Percentiles rank a stretch among this genome's conserved stretches.
Conservation (phyloP, 2,113 vertebrate species). For the Aspiorhynchus laticeps region DNA sequence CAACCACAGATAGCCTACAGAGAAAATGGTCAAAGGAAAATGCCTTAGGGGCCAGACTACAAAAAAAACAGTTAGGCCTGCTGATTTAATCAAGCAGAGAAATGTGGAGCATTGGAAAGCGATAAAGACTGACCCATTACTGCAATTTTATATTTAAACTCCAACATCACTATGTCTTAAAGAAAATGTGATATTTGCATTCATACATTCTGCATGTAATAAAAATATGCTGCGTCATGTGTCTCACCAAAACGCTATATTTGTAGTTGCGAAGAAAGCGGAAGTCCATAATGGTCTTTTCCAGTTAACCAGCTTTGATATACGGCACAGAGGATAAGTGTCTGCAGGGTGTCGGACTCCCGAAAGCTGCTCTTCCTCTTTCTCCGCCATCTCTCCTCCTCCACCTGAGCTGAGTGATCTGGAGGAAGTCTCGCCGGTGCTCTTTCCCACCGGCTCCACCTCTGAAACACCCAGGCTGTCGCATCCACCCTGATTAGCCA, state of each 20-base stretch:
- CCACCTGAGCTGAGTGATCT: slow-evolving; percentile 33
- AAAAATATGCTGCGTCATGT: slow-evolving; percentile 63
- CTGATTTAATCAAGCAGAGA: neutral
- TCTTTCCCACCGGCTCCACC: slow-evolving; percentile 3
- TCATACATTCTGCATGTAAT: neutral
- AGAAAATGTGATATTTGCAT: neutral
- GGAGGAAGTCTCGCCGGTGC: slow-evolving; percentile 9
- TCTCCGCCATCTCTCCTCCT: slow-evolving; percentile 44
- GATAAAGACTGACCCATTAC: neutral
- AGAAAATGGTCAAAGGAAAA: neutral
- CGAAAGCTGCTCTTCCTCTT: slow-evolving; percentile 14
- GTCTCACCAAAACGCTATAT: slow-evolving; percentile 83
- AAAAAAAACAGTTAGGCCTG: slow-evolving; percentile 10
- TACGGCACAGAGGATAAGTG: neutral
- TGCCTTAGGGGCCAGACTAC: neutral
- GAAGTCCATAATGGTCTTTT: slow-evolving; percentile 78
- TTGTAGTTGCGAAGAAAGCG: slow-evolving; percentile 80
- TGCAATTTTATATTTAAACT: neutral
- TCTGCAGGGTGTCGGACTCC: slow-evolving; percentile 21
- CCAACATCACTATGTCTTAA: neutral
- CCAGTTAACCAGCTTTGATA: slow-evolving; percentile 76
- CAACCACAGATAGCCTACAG: neutral
- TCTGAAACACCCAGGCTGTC: slow-evolving; percentile 39
- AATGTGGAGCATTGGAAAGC: neutral
- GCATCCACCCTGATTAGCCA: slow-evolving; percentile 59